phyloP scores from a whole-genome alignment of 2,888 invertebrate species.

The Sminthurinus aureus region DNA sequence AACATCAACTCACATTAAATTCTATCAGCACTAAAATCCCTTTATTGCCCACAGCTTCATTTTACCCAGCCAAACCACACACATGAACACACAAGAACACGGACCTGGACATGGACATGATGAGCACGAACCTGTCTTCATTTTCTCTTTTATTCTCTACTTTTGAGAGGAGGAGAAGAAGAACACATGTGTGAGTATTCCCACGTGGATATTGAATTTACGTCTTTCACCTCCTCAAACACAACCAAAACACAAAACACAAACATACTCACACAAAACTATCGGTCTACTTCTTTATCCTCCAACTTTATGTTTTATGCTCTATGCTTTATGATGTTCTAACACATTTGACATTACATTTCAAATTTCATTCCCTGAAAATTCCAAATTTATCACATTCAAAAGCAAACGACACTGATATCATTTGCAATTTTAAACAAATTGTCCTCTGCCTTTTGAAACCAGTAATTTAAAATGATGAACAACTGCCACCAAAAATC shows the following conservation, averaged over 20 bases:
- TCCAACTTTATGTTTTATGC: no score
- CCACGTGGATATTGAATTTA: background rate
- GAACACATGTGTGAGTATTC: background rate
- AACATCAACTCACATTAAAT: conserved; percentile 23
- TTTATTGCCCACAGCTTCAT: conserved; percentile 28
- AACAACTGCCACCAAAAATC: no score
- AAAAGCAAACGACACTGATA: no score
- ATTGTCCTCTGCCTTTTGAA: no score
- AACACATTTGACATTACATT: no score
- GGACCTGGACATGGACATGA: background rate
- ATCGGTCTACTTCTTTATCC: no score
- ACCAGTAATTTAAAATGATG: no score
- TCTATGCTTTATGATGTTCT: no score
- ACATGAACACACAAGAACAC: background rate
- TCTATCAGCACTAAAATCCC: conserved; percentile 38
- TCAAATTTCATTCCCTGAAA: no score
- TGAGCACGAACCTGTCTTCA: background rate
- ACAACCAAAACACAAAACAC: background rate
- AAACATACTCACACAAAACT: no score
- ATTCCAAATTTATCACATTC: no score
- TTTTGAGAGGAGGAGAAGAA: background rate
- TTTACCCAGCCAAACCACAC: background rate
- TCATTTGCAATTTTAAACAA: no score
- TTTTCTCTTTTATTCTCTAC: background rate
- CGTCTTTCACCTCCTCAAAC: background rate